A percentile compares a stretch with the other conserved stretches of the same genome.
Evolutionary conservation across 2,888 invertebrate species (phyloP).

Genomic region (Drosophila multiciliata): DNA sequence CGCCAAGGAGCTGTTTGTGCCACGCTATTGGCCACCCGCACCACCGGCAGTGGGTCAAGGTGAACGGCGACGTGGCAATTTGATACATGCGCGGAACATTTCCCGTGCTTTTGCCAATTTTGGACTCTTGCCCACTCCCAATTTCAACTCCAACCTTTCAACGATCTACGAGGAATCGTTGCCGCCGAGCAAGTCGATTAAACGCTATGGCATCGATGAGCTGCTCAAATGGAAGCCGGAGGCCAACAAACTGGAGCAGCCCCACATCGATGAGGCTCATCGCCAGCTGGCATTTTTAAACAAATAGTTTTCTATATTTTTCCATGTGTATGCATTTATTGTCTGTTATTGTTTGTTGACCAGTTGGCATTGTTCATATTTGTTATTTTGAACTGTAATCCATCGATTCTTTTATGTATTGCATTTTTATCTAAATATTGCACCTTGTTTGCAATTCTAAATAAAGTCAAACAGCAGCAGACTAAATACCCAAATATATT

Average conservation of each 20-base stretch:
- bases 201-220: slow-evolving; percentile 51
- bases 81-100: slow-evolving; percentile 46
- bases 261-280: neutral
- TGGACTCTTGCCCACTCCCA: slow-evolving; percentile 40
- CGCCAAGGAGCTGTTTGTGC: slow-evolving; percentile 39
- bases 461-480: slow-evolving; percentile 24
- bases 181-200: slow-evolving; percentile 2
- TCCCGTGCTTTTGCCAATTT: slow-evolving; percentile 37
- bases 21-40: slow-evolving; percentile 57
- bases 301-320: slow-evolving; percentile 14
- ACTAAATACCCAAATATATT: neutral
- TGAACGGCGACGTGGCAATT: slow-evolving; percentile 57
- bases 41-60: neutral
- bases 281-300: slow-evolving; percentile 29
- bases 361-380: slow-evolving; percentile 29
- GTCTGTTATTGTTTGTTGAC: neutral
- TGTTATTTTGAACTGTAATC: neutral
- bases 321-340: neutral
- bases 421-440: slow-evolving; percentile 7
- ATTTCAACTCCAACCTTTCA: neutral
- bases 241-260: slow-evolving; percentile 20
- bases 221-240: slow-evolving; percentile 30
- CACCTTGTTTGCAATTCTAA: slow-evolving; percentile 11
- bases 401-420: neutral
- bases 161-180: neutral